These are phyloP conservation scores for Stomatorhinus walkeri DNA, from an alignment of 2,797 vertebrate species.

Conservation along the genomic window DNA sequence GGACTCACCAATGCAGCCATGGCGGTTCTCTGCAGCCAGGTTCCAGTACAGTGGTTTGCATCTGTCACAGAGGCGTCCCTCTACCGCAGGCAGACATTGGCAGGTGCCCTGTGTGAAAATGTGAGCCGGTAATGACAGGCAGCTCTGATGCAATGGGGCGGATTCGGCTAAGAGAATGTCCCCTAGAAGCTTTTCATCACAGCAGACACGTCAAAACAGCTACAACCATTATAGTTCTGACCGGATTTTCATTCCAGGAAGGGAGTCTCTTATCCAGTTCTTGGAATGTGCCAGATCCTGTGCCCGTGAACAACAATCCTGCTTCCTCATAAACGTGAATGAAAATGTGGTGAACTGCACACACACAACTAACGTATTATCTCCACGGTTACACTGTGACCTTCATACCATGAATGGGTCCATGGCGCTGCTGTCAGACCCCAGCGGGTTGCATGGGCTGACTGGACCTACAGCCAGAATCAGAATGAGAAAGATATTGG, in stretches of 20 bases:
- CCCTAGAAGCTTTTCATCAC: not conserved
- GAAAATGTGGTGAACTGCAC: conserved; percentile 25
- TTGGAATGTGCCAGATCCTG: conserved; percentile 32
- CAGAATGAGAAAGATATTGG: not conserved
- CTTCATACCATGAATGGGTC: conserved; percentile 65
- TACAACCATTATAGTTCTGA: conserved; percentile 16
- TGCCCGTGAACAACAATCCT: not conserved
- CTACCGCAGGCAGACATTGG: conserved; percentile 66
- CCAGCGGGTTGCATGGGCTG: conserved; percentile 64
- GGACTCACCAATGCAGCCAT: conserved; percentile 71
- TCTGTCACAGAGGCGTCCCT: conserved; percentile 67
- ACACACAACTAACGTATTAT: not conserved
- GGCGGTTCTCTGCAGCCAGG: conserved; percentile 61
- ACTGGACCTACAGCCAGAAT: conserved; percentile 43
- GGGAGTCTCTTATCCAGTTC: conserved; percentile 47
- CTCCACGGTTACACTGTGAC: not conserved
- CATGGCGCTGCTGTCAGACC: conserved; percentile 48
- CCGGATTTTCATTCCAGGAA: conserved; percentile 34
- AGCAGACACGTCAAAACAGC: not conserved
- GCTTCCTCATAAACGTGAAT: conserved; percentile 32
- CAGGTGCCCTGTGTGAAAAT: conserved; percentile 66
- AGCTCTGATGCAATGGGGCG: not conserved
- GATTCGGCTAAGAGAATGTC: not conserved
- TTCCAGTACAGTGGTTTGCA: conserved; percentile 89
- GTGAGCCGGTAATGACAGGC: not conserved